A percentile compares a stretch with the other conserved stretches of the same genome.
Conservation (phyloP, 2,888 invertebrate genomes). For the Pachydiplax longipennis region DNA sequence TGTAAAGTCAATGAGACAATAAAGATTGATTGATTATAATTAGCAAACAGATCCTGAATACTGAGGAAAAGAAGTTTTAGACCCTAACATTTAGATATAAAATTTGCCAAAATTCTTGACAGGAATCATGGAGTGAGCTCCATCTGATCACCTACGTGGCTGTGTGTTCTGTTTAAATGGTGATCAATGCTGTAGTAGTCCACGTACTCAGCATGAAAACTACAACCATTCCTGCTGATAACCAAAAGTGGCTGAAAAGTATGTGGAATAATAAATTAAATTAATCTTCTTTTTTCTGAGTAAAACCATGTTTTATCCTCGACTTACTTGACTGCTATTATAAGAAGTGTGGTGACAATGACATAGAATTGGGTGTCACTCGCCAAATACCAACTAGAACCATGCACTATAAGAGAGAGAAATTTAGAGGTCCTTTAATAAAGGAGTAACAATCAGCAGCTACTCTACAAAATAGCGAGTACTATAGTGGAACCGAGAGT, state of each 20-base stretch:
- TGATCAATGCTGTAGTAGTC: constrained; percentile 62
- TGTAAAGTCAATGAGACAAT: no score
- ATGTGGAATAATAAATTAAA: not conserved
- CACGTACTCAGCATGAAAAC: constrained; percentile 61
- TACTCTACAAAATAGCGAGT: no score
- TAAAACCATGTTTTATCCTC: not conserved
- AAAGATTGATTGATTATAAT: no score
- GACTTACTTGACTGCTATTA: constrained; percentile 72
- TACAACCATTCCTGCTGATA: constrained; percentile 57
- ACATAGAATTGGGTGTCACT: constrained; percentile 89
- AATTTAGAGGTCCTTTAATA: no score
- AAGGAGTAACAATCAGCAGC: no score
- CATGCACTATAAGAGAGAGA: constrained; percentile 74
- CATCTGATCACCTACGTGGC: constrained; percentile 58
- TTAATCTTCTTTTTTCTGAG: not conserved
- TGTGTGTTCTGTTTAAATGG: constrained; percentile 56
- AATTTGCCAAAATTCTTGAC: no score
- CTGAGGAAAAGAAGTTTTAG: constrained; percentile 43
- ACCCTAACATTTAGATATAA: no score
- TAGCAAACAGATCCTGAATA: constrained; percentile 55
- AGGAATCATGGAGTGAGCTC: no score
- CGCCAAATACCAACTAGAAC: constrained; percentile 89
- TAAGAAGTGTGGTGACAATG: constrained; percentile 79
- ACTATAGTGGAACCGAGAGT: no score
- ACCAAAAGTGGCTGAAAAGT: constrained; percentile 53